Evolutionary conservation across 2,113 vertebrate species (phyloP).

Genomic region (Engraulis encrasicolus): DNA sequence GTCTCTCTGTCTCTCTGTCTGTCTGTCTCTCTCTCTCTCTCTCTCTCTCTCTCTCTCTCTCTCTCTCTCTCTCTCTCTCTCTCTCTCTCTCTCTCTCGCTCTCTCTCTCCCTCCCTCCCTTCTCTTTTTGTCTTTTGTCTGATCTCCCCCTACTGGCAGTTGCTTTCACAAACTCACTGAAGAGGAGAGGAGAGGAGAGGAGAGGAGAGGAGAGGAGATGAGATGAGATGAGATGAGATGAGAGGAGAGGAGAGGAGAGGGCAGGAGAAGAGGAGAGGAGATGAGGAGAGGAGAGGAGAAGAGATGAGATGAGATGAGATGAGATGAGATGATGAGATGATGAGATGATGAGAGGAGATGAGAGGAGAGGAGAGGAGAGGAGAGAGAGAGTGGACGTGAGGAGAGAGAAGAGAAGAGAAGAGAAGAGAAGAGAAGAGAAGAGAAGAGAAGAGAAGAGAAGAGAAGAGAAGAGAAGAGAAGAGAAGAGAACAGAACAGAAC

Average conservation of each 20-base stretch:
- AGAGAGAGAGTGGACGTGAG: constrained; percentile 68
- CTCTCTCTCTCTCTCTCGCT: neutral
- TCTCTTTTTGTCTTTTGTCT: constrained; percentile 73
- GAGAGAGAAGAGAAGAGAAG: too few relatives aligned
- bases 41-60: neutral
- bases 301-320: too few relatives aligned
- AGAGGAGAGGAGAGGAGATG: too few relatives aligned
- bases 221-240: too few relatives aligned
- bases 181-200: neutral
- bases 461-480: too few relatives aligned
- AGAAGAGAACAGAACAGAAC: too few relatives aligned
- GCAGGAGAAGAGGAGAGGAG: neutral
- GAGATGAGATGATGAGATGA: too few relatives aligned
- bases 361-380: constrained; percentile 43
- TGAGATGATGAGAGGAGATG: too few relatives aligned
- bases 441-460: too few relatives aligned
- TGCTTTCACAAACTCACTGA: constrained; percentile 30
- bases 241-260: too few relatives aligned
- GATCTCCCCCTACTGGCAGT: constrained; percentile 85
- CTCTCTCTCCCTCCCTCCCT: constrained; percentile 30
- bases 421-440: too few relatives aligned
- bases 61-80: neutral
- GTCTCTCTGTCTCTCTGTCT: neutral
- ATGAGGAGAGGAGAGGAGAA: too few relatives aligned
- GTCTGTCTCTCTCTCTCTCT: neutral